Conservation (phyloP, 2,888 invertebrate species). For the Harpagoxenus sublaevis region DNA sequence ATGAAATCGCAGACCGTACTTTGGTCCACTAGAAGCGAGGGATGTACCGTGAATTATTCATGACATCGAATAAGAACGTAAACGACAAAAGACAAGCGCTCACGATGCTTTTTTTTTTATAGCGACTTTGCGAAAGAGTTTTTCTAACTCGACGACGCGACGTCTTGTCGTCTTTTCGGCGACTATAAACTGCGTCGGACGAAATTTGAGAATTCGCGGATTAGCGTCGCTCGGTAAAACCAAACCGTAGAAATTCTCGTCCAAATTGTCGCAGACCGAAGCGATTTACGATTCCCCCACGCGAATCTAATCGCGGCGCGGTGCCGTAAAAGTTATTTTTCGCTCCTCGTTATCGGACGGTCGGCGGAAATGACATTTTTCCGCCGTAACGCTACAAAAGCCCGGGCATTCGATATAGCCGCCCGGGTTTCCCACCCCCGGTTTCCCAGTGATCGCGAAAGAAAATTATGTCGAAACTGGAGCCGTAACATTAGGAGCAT, state of each 20-base stretch:
- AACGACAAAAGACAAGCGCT: slow-evolving; percentile 45
- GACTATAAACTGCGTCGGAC: background rate
- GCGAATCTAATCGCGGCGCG: slow-evolving; percentile 33
- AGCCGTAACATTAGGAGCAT: slow-evolving; percentile 86
- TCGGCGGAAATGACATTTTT: slow-evolving; percentile 82
- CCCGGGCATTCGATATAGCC: slow-evolving; percentile 76
- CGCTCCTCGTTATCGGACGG: slow-evolving; percentile 70
- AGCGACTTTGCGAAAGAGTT: slow-evolving; percentile 22
- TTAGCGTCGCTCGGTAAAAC: background rate
- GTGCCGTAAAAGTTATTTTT: slow-evolving; percentile 40
- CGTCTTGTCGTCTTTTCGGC: background rate
- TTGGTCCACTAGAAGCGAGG: slow-evolving; percentile 59
- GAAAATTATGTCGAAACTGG: slow-evolving; percentile 85
- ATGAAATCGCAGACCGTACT: slow-evolving; percentile 55
- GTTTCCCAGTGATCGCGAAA: slow-evolving; percentile 73
- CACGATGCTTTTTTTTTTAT: slow-evolving; percentile 18
- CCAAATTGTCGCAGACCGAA: background rate
- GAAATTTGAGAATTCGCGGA: background rate
- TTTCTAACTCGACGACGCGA: background rate
- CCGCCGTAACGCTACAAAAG: slow-evolving; percentile 79
- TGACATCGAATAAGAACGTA: slow-evolving; percentile 53
- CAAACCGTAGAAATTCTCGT: background rate
- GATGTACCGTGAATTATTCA: slow-evolving; percentile 60
- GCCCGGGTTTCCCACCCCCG: background rate
- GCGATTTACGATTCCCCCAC: slow-evolving; percentile 13